A percentile compares a stretch with the other conserved stretches of the same genome.
These are phyloP conservation scores for Aleiodes alternator DNA, from an alignment of 2,888 invertebrate species.

Conservation along the genomic window DNA sequence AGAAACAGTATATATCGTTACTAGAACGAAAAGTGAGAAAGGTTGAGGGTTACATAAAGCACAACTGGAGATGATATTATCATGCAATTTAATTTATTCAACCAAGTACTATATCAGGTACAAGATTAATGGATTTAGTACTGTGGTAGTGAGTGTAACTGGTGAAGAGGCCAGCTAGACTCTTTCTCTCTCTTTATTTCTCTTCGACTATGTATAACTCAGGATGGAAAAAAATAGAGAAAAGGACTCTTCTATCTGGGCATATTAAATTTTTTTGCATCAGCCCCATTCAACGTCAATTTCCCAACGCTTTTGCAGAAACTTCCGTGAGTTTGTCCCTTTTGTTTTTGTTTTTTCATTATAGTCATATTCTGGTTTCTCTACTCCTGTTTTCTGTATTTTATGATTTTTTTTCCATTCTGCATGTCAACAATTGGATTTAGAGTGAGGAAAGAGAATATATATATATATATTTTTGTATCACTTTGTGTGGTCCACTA, in stretches of 20 bases:
- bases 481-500: conserved; percentile 34
- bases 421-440: not conserved
- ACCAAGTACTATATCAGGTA: conserved; percentile 16
- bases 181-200: conserved; percentile 19
- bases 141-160: conserved; percentile 45
- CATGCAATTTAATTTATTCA: conserved; percentile 49
- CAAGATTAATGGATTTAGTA: conserved; percentile 56
- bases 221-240: conserved; percentile 5
- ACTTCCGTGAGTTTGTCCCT: conserved; percentile 39
- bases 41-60: conserved; percentile 31
- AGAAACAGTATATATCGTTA: too few species aligned
- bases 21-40: conserved; percentile 4
- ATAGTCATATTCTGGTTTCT: conserved; percentile 30
- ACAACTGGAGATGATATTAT: conserved; percentile 38
- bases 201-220: conserved; percentile 3
- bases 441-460: not conserved
- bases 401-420: conserved; percentile 8
- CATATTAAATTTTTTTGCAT: conserved; percentile 54
- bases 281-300: conserved; percentile 26
- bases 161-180: conserved; percentile 7
- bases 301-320: conserved; percentile 21
- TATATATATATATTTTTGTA: conserved; percentile 37
- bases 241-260: conserved; percentile 40
- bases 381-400: conserved; percentile 21
- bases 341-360: conserved; percentile 20